Evolutionary conservation across 2,797 vertebrate species (phyloP).

Genomic region (Macrochelys suwanniensis): DNA sequence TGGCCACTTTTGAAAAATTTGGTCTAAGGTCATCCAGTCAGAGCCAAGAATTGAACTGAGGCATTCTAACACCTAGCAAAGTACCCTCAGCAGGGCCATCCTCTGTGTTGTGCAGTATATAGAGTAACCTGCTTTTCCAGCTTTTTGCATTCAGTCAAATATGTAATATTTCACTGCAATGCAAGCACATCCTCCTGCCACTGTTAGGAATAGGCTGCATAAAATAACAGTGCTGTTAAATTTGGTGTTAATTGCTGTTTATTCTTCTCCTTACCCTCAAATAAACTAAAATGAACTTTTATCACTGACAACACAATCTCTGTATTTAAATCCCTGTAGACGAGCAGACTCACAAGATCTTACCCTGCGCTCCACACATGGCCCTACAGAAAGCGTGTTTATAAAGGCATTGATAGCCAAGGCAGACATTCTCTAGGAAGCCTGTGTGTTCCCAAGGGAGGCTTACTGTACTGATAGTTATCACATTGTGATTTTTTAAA

Average conservation of each 20-base stretch:
- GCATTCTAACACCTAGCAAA: not conserved
- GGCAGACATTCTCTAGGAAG: constrained; percentile 36
- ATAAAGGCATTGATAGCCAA: constrained; percentile 23
- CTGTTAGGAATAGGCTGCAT: not conserved
- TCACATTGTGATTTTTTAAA: constrained; percentile 38
- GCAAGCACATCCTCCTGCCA: not conserved
- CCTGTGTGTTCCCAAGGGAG: constrained; percentile 29
- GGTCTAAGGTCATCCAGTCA: not conserved
- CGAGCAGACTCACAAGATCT: constrained; percentile 50
- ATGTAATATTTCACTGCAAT: not conserved
- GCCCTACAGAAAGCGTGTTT: constrained; percentile 56
- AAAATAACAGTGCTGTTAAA: constrained; percentile 46
- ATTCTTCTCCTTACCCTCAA: constrained; percentile 58
- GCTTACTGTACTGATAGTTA: constrained; percentile 59
- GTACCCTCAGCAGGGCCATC: not conserved
- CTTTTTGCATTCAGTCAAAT: not conserved
- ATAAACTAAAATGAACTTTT: constrained; percentile 46
- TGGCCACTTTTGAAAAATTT: fast-evolving
- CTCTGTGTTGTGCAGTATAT: not conserved
- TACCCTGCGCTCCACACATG: constrained; percentile 25
- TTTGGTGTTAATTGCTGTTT: constrained; percentile 61
- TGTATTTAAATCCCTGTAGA: constrained; percentile 60
- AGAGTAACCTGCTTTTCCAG: not conserved
- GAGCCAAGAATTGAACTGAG: not conserved
- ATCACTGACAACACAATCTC: constrained; percentile 57